phyloP scores from a whole-genome alignment of 2,797 vertebrate species.

The Emys orbicularis region DNA sequence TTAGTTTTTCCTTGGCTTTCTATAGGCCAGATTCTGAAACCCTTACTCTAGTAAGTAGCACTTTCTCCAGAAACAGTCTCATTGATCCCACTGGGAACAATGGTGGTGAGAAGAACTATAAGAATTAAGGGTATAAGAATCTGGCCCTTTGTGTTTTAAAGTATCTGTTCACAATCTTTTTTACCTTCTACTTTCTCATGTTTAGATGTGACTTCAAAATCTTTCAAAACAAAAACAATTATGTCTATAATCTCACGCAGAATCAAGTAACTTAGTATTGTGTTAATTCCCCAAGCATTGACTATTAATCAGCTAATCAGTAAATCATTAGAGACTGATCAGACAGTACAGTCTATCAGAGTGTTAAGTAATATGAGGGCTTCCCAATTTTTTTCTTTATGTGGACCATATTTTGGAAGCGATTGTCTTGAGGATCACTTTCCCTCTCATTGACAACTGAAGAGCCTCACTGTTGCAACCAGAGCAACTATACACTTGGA shows the following conservation, averaged over 20 bases:
- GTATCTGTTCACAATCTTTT: background rate
- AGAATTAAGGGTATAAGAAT: fast-evolving
- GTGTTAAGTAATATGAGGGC: background rate
- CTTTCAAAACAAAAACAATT: conserved; percentile 14
- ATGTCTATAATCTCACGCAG: background rate
- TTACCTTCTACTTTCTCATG: background rate
- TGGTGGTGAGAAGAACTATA: background rate
- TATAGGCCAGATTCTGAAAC: background rate
- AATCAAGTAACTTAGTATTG: background rate
- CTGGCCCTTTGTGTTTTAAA: background rate
- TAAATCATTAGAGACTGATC: background rate
- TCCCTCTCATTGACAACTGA: background rate
- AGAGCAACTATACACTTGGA: background rate
- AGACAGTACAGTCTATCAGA: background rate
- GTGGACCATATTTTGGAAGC: background rate
- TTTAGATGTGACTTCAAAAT: background rate
- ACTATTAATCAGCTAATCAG: background rate
- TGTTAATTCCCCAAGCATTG: background rate
- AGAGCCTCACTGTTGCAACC: fast-evolving
- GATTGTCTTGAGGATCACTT: background rate
- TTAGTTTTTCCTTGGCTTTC: background rate
- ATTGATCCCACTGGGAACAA: background rate
- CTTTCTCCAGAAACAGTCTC: background rate
- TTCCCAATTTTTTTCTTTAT: background rate
- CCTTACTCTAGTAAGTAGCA: background rate